A percentile compares a stretch with the other conserved stretches of the same genome.
Evolutionary conservation across 2,888 invertebrate genomes (phyloP).

Genomic region (Ophioninae sp.): DNA sequence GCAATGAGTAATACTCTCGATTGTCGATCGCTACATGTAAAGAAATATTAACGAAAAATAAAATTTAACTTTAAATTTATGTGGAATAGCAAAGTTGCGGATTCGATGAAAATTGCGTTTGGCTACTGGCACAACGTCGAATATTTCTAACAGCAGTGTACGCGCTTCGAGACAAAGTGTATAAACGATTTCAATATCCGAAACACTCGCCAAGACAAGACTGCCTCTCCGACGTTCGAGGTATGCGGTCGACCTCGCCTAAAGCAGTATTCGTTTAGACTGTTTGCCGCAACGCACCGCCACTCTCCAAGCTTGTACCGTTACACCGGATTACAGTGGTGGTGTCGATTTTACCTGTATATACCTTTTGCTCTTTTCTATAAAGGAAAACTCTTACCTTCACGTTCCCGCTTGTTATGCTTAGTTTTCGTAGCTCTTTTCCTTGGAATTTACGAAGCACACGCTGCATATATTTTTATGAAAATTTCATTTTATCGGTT

Average conservation of each 20-base stretch:
- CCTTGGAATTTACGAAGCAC: background rate
- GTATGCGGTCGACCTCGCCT: constrained; percentile 81
- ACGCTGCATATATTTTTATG: background rate
- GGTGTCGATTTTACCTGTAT: constrained; percentile 66
- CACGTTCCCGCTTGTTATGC: background rate
- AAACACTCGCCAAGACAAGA: constrained; percentile 67
- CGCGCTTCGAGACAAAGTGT: constrained; percentile 33
- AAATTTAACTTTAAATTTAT: background rate
- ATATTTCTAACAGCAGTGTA: constrained; percentile 5
- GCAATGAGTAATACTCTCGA: background rate
- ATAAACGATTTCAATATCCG: constrained; percentile 64
- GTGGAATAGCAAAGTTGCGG: background rate
- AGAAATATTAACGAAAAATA: background rate
- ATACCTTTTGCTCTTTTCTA: constrained; percentile 22
- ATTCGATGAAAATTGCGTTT: background rate
- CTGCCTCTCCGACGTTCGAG: constrained; percentile 77
- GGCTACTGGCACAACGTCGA: constrained; percentile 3
- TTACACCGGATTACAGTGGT: constrained; percentile 72
- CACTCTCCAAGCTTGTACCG: constrained; percentile 76
- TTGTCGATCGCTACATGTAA: constrained; percentile 1
- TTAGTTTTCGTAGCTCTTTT: constrained; percentile 1
- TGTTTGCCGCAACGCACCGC: constrained; percentile 71
- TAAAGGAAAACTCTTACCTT: constrained; percentile 28
- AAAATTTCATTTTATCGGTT: background rate
- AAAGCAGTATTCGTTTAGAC: constrained; percentile 70